Percentiles rank a stretch among this genome's conserved stretches.
These are phyloP conservation scores for Leucoraja ocellata DNA, from an alignment of 2,797 vertebrate species.

Conservation along the genomic window DNA sequence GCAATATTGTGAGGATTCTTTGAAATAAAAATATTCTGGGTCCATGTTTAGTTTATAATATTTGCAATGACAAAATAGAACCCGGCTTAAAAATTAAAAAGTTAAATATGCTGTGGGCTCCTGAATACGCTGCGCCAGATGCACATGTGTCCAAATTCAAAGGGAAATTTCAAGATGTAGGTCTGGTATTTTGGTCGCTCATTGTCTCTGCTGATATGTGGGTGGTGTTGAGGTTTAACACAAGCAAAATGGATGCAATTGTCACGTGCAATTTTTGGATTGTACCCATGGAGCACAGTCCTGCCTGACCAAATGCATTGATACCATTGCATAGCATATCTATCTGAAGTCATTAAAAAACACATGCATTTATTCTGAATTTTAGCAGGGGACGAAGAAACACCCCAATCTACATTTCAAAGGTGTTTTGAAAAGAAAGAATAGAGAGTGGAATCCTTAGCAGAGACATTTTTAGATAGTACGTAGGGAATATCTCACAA, in stretches of 20 bases:
- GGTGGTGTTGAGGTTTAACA: not conserved
- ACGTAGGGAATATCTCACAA: not conserved
- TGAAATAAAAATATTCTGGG: not conserved
- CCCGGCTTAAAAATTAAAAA: conserved; percentile 7
- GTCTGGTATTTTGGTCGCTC: not conserved
- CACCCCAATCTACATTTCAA: not conserved
- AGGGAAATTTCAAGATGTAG: not conserved
- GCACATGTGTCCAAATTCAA: not conserved
- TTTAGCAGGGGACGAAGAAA: not conserved
- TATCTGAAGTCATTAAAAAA: not conserved
- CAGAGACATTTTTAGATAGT: not conserved
- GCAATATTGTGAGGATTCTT: not conserved
- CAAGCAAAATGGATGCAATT: not conserved
- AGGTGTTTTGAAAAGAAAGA: not conserved
- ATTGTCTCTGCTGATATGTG: not conserved
- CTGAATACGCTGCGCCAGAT: not conserved
- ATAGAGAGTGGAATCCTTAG: not conserved
- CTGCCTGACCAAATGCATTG: not conserved
- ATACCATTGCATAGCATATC: not conserved
- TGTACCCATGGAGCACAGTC: not conserved
- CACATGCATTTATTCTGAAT: not conserved
- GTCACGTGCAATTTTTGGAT: not conserved
- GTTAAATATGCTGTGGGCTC: not conserved
- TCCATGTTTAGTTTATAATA: not conserved
- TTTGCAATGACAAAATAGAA: not conserved